phyloP scores from a whole-genome alignment of 2,113 vertebrate species.

The Pongo abelii region DNA sequence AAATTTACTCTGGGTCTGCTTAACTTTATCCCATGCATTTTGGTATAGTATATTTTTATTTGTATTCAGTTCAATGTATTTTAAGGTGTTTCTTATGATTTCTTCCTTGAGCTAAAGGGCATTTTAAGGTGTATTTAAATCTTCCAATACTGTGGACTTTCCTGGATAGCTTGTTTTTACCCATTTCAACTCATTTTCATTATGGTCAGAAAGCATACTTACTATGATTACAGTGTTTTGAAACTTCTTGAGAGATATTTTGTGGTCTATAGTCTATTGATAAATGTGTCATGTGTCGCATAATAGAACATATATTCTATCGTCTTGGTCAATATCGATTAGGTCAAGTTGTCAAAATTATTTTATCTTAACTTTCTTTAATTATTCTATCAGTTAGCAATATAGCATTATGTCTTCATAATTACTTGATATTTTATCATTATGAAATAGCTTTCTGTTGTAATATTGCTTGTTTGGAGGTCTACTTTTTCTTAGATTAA shows the following conservation, averaged over 20 bases:
- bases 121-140: background rate
- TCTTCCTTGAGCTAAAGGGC: background rate
- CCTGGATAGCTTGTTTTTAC: background rate
- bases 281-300: too few relatives aligned
- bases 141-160: background rate
- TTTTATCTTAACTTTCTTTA: background rate
- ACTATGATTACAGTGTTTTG: background rate
- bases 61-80: background rate
- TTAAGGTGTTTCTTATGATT: background rate
- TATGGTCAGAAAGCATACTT: background rate
- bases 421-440: background rate
- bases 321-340: background rate
- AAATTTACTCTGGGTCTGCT: background rate
- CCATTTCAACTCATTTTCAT: background rate
- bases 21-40: background rate
- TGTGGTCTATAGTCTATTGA: too few relatives aligned
- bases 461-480: background rate
- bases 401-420: background rate
- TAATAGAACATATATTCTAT: too few relatives aligned
- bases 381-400: background rate
- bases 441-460: background rate
- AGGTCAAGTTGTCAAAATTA: background rate
- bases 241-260: background rate
- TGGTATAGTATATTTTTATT: background rate
- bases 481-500: background rate